phyloP scores from a whole-genome alignment of 2,113 vertebrate species.

The Perca schrenkii region DNA sequence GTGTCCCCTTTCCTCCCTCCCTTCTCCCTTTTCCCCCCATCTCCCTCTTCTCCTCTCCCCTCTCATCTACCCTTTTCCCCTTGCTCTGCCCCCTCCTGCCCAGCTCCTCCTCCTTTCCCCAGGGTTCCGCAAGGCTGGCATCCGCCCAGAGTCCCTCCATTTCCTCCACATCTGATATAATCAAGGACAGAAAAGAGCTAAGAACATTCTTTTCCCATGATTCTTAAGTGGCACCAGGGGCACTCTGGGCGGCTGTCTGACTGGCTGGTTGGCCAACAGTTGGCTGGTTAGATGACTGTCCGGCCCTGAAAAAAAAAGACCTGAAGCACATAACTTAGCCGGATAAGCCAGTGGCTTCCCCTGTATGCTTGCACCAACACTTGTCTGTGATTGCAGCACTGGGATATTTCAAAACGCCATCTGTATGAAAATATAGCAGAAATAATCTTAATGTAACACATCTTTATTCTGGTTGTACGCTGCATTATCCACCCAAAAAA shows the following conservation, averaged over 20 bases:
- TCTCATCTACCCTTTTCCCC: constrained; percentile 4
- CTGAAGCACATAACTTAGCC: constrained; percentile 59
- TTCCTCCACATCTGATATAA: constrained; percentile 85
- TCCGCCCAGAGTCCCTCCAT: constrained; percentile 73
- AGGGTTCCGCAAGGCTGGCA: constrained; percentile 69
- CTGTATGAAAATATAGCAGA: constrained; percentile 10
- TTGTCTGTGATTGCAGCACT: constrained; percentile 39
- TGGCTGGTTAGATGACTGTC: constrained; percentile 42
- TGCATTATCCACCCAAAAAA: constrained; percentile 1
- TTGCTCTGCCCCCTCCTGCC: constrained; percentile 15
- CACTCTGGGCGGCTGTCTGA: constrained; percentile 53
- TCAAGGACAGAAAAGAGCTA: constrained; percentile 77
- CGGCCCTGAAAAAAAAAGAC: constrained; percentile 41
- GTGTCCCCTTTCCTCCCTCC: constrained; percentile 30
- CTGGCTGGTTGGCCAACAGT: constrained; percentile 43
- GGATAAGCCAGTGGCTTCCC: constrained; percentile 56
- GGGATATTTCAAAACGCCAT: constrained; percentile 15
- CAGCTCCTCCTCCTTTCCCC: constrained; percentile 44
- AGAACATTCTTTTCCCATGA: constrained; percentile 86
- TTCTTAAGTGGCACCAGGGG: constrained; percentile 80
- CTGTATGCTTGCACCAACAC: constrained; percentile 40
- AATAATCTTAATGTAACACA: constrained; percentile 14
- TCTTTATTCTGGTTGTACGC: constrained; percentile 15
- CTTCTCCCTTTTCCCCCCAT: background rate
- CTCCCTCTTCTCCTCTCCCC: background rate